Percentiles rank a stretch among this genome's conserved stretches.
Conservation (phyloP, 2,113 vertebrate species). For the Rhabdomys dilectus region DNA sequence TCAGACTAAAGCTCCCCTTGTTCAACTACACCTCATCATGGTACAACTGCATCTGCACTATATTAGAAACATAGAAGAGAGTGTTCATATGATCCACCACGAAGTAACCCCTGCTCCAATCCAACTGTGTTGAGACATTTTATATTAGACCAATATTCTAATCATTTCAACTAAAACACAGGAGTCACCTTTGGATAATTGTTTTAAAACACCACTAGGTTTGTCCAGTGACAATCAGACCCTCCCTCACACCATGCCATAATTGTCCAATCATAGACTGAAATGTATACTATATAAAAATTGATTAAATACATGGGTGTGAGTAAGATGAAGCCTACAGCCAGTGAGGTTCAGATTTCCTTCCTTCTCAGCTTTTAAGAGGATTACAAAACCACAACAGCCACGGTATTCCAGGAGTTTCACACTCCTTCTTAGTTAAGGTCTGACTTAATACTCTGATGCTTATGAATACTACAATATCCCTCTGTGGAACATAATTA, state of each 20-base stretch:
- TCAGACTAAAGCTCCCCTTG: neutral
- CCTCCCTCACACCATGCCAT: neutral
- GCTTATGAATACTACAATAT: neutral
- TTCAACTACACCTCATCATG: neutral
- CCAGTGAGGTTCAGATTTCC: neutral
- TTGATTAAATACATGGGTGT: neutral
- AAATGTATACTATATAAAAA: neutral
- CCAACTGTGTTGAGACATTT: slow-evolving; percentile 1
- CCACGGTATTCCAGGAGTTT: neutral
- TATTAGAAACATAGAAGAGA: slow-evolving; percentile 1
- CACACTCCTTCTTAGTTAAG: slow-evolving; percentile 8
- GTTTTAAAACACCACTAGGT: slow-evolving; percentile 46
- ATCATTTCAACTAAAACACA: slow-evolving; percentile 28
- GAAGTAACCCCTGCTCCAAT: neutral
- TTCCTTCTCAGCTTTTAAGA: neutral
- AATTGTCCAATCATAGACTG: neutral
- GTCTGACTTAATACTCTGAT: neutral
- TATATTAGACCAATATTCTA: neutral
- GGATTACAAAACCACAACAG: neutral
- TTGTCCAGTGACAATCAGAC: slow-evolving; percentile 6
- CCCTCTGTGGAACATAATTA: neutral
- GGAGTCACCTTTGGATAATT: neutral
- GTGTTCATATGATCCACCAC: neutral
- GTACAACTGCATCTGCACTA: neutral
- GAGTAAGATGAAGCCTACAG: neutral